Percentiles rank a stretch among this genome's conserved stretches.
These are phyloP conservation scores for Lasioglossum vierecki DNA, from an alignment of 2,888 invertebrate genomes.

Conservation along the genomic window DNA sequence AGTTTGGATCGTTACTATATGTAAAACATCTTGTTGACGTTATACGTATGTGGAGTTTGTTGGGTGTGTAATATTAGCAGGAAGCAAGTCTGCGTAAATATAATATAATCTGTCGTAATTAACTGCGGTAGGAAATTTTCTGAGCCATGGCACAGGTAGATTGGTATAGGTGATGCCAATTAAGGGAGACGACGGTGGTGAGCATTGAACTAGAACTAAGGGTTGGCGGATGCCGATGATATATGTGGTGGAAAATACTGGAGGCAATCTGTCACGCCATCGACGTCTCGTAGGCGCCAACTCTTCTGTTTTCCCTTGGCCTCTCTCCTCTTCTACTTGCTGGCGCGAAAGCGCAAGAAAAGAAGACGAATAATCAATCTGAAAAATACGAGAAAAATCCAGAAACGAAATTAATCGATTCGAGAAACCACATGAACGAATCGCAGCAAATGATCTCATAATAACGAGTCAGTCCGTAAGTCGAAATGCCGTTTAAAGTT, in stretches of 20 bases:
- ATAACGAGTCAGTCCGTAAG: background rate
- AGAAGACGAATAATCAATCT: background rate
- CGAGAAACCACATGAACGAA: background rate
- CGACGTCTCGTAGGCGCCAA: constrained; percentile 78
- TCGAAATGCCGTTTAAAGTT: background rate
- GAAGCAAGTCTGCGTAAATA: constrained; percentile 16
- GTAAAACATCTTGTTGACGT: background rate
- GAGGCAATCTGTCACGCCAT: constrained; percentile 83
- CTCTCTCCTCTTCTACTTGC: constrained; percentile 14
- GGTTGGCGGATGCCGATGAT: constrained; percentile 80
- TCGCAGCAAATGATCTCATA: background rate
- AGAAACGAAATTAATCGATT: background rate
- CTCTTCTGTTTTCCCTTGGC: constrained; percentile 41
- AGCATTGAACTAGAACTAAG: constrained; percentile 80
- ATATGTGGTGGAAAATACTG: constrained; percentile 84
- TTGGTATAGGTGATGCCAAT: constrained; percentile 77
- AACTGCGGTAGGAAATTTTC: constrained; percentile 52
- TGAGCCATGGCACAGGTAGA: constrained; percentile 61
- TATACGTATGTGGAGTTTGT: background rate
- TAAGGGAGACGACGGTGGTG: constrained; percentile 78
- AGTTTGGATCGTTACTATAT: background rate
- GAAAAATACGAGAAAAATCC: background rate
- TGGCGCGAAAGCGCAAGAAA: background rate
- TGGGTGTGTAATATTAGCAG: background rate
- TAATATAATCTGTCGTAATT: constrained; percentile 45